Base-by-base conservation (phyloP, 2,797 vertebrate species). In the Luscinia megarhynchos region DNA sequence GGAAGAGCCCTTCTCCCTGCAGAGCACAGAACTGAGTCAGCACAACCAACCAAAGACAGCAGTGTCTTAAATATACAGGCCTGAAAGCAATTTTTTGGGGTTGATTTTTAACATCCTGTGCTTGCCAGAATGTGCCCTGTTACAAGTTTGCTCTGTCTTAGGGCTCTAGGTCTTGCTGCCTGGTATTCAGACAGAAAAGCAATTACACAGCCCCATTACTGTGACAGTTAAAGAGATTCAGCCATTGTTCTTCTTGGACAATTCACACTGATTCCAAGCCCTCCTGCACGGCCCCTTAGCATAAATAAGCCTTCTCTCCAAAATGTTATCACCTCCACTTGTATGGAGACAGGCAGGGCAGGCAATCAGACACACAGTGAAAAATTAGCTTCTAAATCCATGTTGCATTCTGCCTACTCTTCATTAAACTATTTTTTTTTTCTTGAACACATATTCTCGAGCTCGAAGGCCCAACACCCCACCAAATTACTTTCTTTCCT, bases 221-320 rank as follows among this genome's bases (percentile, higher is more conserved):
- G 75, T 74, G 61, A 80, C 81, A 91, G 78, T 41, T 70, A 40
- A 77, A 70, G 76, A 73, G 68, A 89, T 83, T 70, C 82, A 87
- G 54, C 38, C 73, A 27, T 70, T 88, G 83, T 86, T 94, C 75
- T 84, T 94, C 87, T 46, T 68, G 68, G 91, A 95, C 87, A 94
- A 94, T 83, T 80, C 93, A 26, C 41, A 20, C 82, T 85, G 89
- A 95, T 94, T 94, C 75, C 54, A 84, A 24, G 57, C 1, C 15
- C 23, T 77, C 61, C 59, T 45, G 58, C 75, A 40, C 2, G 53
- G 57, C 82, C 88, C 82, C 79, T 87, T 40, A 85, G 87, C 66
- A 92, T 85, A 67, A 93, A 90, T 78, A 86, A 88, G n/a, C 62
- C 51, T 91, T 79, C 85, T 94, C 76, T 84, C 80, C 67, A 75